Percentiles rank a stretch among this genome's conserved stretches.
phyloP scores from a whole-genome alignment of 1,140 invertebrate genomes.

The Harpegnathos saltator region DNA sequence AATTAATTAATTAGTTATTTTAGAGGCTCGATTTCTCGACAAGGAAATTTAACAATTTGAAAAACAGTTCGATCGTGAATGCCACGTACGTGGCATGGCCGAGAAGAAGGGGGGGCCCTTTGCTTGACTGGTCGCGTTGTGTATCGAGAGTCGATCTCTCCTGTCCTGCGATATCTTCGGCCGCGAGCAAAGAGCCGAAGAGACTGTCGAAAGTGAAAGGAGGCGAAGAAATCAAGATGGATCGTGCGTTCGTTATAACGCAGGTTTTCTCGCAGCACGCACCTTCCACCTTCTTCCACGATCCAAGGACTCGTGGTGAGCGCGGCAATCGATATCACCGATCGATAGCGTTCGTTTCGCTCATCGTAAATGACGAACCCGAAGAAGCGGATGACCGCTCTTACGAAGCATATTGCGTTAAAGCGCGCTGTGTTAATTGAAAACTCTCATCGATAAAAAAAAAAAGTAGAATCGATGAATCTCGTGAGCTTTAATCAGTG shows the following conservation, averaged over 20 bases:
- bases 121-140: constrained; percentile 8
- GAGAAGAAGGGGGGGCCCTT: constrained; percentile 1
- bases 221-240: constrained; percentile 78
- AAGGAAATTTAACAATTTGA: background rate
- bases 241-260: constrained; percentile 76
- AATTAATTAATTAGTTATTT: too few relatives aligned
- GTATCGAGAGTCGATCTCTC: constrained; percentile 51
- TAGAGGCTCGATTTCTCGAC: too few relatives aligned
- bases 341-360: constrained; percentile 62
- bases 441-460: background rate
- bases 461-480: too few relatives aligned
- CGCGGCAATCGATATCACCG: constrained; percentile 68
- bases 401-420: background rate
- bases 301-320: constrained; percentile 73
- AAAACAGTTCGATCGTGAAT: constrained; percentile 13
- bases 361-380: constrained; percentile 52
- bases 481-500: too few relatives aligned
- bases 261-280: constrained; percentile 73
- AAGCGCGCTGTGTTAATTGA: background rate
- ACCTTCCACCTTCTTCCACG: constrained; percentile 68
- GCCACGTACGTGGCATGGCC: background rate
- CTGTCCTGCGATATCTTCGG: constrained; percentile 58
- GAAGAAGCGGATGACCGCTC: constrained; percentile 16
- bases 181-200: constrained; percentile 65
- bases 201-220: constrained; percentile 79